A percentile compares a stretch with the other conserved stretches of the same genome.
These are phyloP conservation scores for Pelodytes ibericus DNA, from an alignment of 2,797 vertebrate species.

Conservation along the genomic window DNA sequence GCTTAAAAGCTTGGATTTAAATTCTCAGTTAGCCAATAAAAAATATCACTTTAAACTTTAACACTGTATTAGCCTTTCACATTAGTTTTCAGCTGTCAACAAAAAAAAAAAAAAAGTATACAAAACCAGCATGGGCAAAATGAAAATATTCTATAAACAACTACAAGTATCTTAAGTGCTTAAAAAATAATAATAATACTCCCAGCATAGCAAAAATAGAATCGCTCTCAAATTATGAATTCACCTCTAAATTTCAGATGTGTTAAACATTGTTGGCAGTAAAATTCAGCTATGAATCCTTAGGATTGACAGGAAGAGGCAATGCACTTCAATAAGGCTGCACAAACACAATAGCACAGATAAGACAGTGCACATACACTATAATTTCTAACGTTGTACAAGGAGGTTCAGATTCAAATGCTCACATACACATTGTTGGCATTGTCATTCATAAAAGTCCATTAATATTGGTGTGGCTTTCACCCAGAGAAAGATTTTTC, in stretches of 20 bases:
- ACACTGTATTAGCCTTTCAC: too few relatives aligned
- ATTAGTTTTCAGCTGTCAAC: too few relatives aligned
- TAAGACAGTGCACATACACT: conserved; percentile 13
- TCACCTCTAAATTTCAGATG: neutral
- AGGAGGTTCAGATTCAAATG: neutral
- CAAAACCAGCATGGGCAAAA: too few relatives aligned
- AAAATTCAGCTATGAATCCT: conserved; percentile 7
- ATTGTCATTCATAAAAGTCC: conserved; percentile 7
- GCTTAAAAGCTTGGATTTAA: too few relatives aligned
- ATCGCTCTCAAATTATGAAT: too few relatives aligned
- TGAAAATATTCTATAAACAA: too few relatives aligned
- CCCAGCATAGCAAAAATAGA: too few relatives aligned
- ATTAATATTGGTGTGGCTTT: conserved; percentile 28
- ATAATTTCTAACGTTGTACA: conserved; percentile 35
- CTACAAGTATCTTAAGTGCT: too few relatives aligned
- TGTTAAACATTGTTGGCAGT: neutral
- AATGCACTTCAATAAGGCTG: neutral
- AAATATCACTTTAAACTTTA: too few relatives aligned
- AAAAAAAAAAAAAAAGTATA: too few relatives aligned
- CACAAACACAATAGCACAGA: conserved; percentile 33
- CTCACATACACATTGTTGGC: neutral
- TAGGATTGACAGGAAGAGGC: conserved; percentile 5
- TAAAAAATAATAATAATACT: too few relatives aligned
- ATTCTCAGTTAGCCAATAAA: too few relatives aligned
- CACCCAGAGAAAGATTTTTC: neutral